Evolutionary conservation across 2,888 invertebrate species (phyloP), one percentile per base, ranked within the genome.

Genomic region (Allophyes oxyacanthae): DNA sequence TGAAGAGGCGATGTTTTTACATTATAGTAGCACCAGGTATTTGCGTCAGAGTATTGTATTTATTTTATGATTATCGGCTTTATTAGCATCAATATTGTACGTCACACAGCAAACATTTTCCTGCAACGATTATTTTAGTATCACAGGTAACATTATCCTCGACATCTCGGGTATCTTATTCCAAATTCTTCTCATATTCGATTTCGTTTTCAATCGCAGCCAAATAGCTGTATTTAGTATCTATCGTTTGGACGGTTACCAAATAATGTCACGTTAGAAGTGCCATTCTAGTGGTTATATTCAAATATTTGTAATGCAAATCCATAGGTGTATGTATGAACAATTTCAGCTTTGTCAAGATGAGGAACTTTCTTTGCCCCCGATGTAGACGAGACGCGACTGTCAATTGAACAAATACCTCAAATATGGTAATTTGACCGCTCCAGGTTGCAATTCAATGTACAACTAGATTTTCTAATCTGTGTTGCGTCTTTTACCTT

Each of bases 311-410:
- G 85, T 88, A 79, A 91, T 89, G 91, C 85, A 88, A 90, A 91
- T 89, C 74, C 75, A 81, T 84, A 75, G 84, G 60, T 50, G 64
- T 67, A 59, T 75, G 76, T 85, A 82, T 86, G 88, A 90, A 87
- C 86, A 89, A 90, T 89, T 90, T 87, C 79, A 81, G 83, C 79
- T 85, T 87, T 87, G 90, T 89, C 83, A 84, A 89, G 85, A 87
- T 86, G 83, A 75, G 66, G 69, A 77, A 87, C 92, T 92, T 92
- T 92, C 92, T 91, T 86, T 76, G 90, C 61, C 90, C 91, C 81
- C 86, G 76, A 83, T 90, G 82, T 61, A 63, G 63, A 83, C 81
- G 77, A 77, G 82, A 73, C 82, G 64, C 72, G 88, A 87, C 83
- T 89, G 82, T 72, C 84, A 88, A 90, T 88, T 72, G 72, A 80